Evolutionary conservation across 2,888 invertebrate species (phyloP).

Genomic region (Ephialtes manifestator): DNA sequence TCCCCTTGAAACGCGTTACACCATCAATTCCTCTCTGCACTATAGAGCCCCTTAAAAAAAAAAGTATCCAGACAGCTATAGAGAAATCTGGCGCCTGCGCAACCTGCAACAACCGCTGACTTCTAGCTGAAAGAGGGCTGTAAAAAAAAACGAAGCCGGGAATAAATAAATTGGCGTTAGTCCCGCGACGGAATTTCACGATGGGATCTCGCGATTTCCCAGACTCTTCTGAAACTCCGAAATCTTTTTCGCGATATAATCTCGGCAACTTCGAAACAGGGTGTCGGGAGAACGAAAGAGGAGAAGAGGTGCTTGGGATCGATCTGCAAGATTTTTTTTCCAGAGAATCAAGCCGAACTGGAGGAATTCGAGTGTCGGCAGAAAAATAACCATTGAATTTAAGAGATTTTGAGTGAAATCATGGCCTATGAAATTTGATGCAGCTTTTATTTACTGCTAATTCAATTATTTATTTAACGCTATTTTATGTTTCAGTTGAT

Average conservation of each 20-base stretch:
- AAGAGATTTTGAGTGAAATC: no score
- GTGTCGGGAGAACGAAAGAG: slow-evolving; percentile 15
- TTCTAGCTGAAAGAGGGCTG: slow-evolving; percentile 19
- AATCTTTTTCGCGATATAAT: slow-evolving; percentile 59
- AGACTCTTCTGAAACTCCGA: slow-evolving; percentile 35
- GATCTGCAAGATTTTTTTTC: slow-evolving; percentile 32
- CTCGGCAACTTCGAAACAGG: slow-evolving; percentile 22
- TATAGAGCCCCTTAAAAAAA: slow-evolving; percentile 24
- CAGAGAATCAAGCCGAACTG: slow-evolving; percentile 27
- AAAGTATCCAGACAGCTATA: slow-evolving; percentile 32
- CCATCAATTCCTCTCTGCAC: slow-evolving; percentile 14
- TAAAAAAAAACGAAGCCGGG: slow-evolving; percentile 23
- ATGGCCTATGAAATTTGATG: no score
- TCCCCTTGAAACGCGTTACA: slow-evolving; percentile 12
- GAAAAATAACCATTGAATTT: neutral
- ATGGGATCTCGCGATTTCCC: slow-evolving; percentile 59
- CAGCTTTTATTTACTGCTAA: no score
- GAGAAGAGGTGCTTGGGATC: slow-evolving; percentile 19
- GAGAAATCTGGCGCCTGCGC: slow-evolving; percentile 44
- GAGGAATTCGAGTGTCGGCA: slow-evolving; percentile 16
- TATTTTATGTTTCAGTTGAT: no score
- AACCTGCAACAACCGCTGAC: neutral
- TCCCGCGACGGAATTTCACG: slow-evolving; percentile 56
- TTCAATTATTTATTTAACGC: no score
- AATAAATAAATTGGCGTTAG: slow-evolving; percentile 65